A percentile compares a stretch with the other conserved stretches of the same genome.
These are phyloP conservation scores for Falco novaeseelandiae DNA, from an alignment of 2,797 vertebrate genomes.

Conservation along the genomic window DNA sequence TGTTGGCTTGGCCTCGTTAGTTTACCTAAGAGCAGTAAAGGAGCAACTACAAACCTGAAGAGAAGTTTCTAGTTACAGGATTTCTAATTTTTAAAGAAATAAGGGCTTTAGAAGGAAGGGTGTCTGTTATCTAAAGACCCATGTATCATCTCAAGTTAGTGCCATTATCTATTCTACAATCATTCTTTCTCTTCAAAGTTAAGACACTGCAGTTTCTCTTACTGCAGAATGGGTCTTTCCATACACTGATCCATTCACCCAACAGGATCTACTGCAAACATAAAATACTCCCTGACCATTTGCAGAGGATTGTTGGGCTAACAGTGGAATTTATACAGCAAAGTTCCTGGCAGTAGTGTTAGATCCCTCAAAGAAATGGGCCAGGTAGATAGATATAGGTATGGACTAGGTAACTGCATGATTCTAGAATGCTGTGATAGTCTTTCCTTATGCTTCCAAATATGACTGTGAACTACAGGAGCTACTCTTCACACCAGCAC, in stretches of 20 bases:
- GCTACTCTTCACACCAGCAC: background rate
- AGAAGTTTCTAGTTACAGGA: background rate
- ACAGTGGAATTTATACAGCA: background rate
- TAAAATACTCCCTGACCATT: background rate
- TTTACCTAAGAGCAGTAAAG: background rate
- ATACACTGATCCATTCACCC: background rate
- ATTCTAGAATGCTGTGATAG: background rate
- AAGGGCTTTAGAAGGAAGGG: background rate
- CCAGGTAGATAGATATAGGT: no score
- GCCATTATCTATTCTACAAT: background rate
- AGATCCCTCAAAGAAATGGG: background rate
- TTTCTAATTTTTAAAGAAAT: background rate
- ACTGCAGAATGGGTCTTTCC: background rate
- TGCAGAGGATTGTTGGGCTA: background rate
- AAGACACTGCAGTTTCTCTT: background rate
- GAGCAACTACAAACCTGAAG: background rate
- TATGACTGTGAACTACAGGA: background rate
- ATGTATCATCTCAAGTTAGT: background rate
- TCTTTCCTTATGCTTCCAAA: background rate
- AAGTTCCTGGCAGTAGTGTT: background rate
- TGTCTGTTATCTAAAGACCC: background rate
- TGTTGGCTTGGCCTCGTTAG: background rate
- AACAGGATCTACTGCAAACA: background rate
- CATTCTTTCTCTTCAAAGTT: background rate
- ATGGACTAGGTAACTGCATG: background rate